Evolutionary conservation across 2,888 invertebrate species (phyloP), one percentile per base, ranked within the genome.

Genomic region (Diachrysia chrysitis): DNA sequence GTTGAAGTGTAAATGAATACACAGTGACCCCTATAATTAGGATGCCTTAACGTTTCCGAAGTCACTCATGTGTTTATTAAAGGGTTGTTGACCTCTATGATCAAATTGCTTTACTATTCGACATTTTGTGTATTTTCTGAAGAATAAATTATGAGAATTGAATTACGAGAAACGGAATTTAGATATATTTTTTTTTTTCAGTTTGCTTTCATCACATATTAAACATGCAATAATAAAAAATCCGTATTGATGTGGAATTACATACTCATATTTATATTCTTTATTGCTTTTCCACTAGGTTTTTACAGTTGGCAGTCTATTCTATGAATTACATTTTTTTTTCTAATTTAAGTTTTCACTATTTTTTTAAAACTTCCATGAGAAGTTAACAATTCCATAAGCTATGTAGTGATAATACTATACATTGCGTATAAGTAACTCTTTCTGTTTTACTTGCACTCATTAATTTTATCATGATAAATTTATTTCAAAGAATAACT

Each of bases 391-490:
- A 25, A 25, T 25, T 25, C 2, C 25, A 3, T 2, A 25, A 25
- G 25, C 2, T 25, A n/a, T n/a, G 6, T n/a, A 42, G 14, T 37
- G 37, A 16, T 37, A 37, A 4, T 16, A n/a, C n/a, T 37, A 16
- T 14, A 14, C 37, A 14, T 37, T 37, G 14, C 37, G 4, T 37
- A 4, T 16, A 37, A 37, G 2, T 37, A 4, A 37, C 29, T 14
- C 42, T 42, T 58, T 58, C 29, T 58, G 14, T 59, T 55, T 48
- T 9, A n/a, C 54, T 17, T 42, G 21, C 23, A 55, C 35, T 62
- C 67, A 79, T 71, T 67, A 73, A 71, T 67, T 65, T 60, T 66
- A 65, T 55, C 23, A 48, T 54, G 58, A 76, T 48, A 68, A 66
- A 71, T 77, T 68, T 69, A 63, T 66, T 63, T 17, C 51, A 54